Evolutionary conservation across 2,888 invertebrate species (phyloP), one percentile per base, ranked within the genome.

Genomic region (Andrena chrysosceles): DNA sequence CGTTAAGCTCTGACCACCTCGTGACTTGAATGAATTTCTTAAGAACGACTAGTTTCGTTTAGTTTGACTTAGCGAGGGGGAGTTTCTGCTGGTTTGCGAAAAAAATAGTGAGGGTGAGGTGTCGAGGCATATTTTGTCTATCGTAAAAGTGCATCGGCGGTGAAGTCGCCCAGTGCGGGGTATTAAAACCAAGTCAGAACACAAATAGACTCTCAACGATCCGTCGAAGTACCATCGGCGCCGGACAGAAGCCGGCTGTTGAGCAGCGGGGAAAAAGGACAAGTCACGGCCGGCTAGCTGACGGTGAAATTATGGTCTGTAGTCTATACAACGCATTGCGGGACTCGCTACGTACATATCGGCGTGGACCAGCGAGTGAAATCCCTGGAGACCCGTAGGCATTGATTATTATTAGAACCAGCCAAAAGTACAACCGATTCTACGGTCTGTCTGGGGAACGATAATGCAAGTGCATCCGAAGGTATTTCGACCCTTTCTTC

Each of bases 391-490:
- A 85, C 77, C 42, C 76, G 86, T 73, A 79, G 78, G 60, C 87
- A 89, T 90, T 76, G 89, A 90, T 88, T 90, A 90, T 90, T 90
- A 90, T 89, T 90, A 90, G 90, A 89, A 87, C 81, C 82, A 85
- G 85, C 85, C 81, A 77, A 83, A 42, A 84, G 79, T 83, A 79
- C 85, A 86, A 86, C 77, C 85, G 83, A 89, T 89, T 52, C 83
- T 75, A 69, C 64, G 52, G 71, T 67, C 63, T 42, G 70, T 71
- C 69, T 35, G 66, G 31, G 63, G 56, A 26, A 56, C 63, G 72
- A 85, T 74, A 64, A 79, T 73, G 42, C 64, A 35, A 70, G 69
- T 42, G 54, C 49, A 42, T 56, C 49, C 8, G 13, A 67, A 42
- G 33, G 59, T 52, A 20, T 16, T 42, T 42, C 42, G 42, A 42